Base-by-base conservation (phyloP, 2,888 invertebrate species). In the Acanthosoma haemorrhoidale region DNA sequence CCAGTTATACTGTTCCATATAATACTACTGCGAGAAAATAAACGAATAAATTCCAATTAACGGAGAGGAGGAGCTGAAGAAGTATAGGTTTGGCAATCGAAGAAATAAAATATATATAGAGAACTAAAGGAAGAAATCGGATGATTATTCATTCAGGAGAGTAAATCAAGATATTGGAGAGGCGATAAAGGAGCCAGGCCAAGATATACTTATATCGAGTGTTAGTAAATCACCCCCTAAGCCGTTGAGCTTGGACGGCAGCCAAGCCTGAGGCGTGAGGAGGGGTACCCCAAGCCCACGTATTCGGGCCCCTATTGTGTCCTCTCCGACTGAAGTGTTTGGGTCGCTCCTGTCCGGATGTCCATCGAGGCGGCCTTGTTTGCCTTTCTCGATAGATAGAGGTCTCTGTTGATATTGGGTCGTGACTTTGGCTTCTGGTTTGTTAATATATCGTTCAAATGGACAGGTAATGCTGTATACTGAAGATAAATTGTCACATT, bases 171-270 rank as follows among this genome's bases (percentile, higher is more conserved):
- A 18, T 18, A n/a, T n/a, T n/a, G n/a, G n/a, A n/a, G n/a, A n/a
- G 21, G 21, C 43, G 43, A 21, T 43, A 43, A 51, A 51, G 51
- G 9, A 5, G 29, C n/a, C 25, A 51, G 5, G 25, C 16, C 4
- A 25, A 51, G 51, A 16, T 34, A 60, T 36, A 60, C 60, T 60
- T 34, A 60, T 60, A 60, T 60, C 60, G 60, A 60, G 60, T 60
- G 60, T 34, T 60, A 32, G 32, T 60, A 60, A 60, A 60, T 60
- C 60, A 60, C 9, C 4, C 11, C 8, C 9, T 3, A 21, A 21
- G 43, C 21, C n/a, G n/a, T 0, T 2, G 51, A n/a, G n/a, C 3
- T 25, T 51, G 51, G 51, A 13, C 21, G n/a, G 25, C n/a, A n/a
- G 51, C 51, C 51, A 51, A 51, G 21, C 4, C 4, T 5, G 4